phyloP scores from a whole-genome alignment of 2,797 vertebrate genomes.

The Acanthornis magna region DNA sequence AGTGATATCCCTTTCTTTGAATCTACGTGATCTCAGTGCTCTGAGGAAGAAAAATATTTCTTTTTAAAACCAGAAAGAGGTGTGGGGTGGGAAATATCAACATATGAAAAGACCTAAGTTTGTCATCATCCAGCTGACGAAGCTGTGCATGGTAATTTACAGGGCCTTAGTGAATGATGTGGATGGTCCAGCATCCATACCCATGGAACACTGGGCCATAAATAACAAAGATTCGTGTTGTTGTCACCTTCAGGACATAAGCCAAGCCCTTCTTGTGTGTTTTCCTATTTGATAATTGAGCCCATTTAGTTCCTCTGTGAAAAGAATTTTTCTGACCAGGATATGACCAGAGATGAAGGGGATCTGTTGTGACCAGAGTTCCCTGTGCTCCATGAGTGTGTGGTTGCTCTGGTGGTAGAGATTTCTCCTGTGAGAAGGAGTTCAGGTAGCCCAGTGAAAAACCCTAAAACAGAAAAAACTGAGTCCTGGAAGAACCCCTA shows the following conservation, averaged over 20 bases:
- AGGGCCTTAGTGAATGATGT: neutral
- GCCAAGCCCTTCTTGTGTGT: neutral
- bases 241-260: neutral
- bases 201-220: neutral
- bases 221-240: neutral
- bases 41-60: neutral
- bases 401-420: neutral
- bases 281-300: slow-evolving; percentile 15
- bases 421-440: neutral
- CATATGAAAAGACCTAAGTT: neutral
- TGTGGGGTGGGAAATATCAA: neutral
- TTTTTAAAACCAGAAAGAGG: neutral
- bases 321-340: neutral
- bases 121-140: neutral
- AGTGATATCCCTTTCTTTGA: neutral
- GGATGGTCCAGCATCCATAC: neutral
- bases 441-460: neutral
- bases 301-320: neutral
- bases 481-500: neutral
- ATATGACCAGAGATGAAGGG: neutral
- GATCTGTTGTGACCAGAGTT: neutral
- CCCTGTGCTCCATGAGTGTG: neutral
- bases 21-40: neutral
- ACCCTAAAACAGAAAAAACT: neutral
- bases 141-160: neutral